Evolutionary conservation across 2,888 invertebrate species (phyloP), one percentile per base, ranked within the genome.

Genomic region (Oscheius onirici): DNA sequence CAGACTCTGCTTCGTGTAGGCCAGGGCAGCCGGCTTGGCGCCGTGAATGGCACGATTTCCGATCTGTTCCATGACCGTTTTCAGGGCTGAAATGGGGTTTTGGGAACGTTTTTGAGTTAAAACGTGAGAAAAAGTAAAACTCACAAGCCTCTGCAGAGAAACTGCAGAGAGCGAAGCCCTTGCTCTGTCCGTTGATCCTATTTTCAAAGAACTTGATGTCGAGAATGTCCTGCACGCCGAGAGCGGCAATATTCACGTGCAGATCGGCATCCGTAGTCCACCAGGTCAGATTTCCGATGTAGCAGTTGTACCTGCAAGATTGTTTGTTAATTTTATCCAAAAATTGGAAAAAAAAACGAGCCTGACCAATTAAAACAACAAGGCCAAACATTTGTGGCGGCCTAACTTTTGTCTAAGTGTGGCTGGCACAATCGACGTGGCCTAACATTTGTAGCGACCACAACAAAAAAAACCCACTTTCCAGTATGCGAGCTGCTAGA

Each of bases 151-250:
- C 71, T 13, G 41, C 34, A 2, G 26, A 44, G 79, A 99, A 91
- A 1, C 95, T 94, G 81, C 97, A 92, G 61, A 97, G 93, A 88
- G 97, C 97, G 90, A 97, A 99, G 40, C 90, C 90, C 67, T 84
- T 83, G 73, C 86, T 84, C 69, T 80, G 86, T 76, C 87, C 87
- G 88, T 90, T 99, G 95, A 90, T 97, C 22, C 97, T 92, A 90
- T 99, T 99, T 90, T 99, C 99, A 90, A 97, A 97, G 90, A 99
- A 99, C 90, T 97, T 97, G 44, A 99, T 95, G 88, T 99, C 99
- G 86, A 95, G 92, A 87, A 99, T 93, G 90, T 99, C 97, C 69
- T 91, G 91, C 6, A 97, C 93, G 58, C 97, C 97, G 94, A 94
- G 90, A 95, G 97, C 77, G 95, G 97, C 68, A 1, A 70, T 61